Conservation (phyloP, 2,888 invertebrate species). For the Drosophila hamatofila region DNA sequence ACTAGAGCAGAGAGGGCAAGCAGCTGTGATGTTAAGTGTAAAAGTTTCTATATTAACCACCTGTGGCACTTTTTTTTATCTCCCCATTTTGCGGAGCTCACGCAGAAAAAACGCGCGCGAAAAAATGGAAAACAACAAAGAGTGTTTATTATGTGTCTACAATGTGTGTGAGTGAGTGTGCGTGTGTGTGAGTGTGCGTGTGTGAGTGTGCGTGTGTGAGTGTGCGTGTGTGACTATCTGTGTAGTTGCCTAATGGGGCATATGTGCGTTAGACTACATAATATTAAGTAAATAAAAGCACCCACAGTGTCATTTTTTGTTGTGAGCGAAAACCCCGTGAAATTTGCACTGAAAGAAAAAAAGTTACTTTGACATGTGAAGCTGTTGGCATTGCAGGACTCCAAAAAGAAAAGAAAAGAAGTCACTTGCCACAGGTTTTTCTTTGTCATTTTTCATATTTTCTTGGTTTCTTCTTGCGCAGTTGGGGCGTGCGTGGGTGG, state of each 20-base stretch:
- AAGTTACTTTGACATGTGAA: conserved; percentile 59
- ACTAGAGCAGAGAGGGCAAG: conserved; percentile 5
- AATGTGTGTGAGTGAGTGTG: not conserved
- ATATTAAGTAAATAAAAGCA: conserved; percentile 71
- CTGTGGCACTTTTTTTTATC: conserved; percentile 54
- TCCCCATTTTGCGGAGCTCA: not conserved
- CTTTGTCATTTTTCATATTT: conserved; percentile 16
- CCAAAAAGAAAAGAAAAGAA: not conserved
- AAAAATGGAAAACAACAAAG: conserved; percentile 33
- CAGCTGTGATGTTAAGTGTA: conserved; percentile 68
- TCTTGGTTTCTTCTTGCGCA: conserved; percentile 5
- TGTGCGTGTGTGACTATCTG: not conserved
- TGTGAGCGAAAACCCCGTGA: not conserved
- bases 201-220: conserved; percentile 11
- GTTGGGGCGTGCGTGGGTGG: no score
- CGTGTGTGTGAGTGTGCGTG: not conserved
- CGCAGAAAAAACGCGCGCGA: conserved; percentile 30
- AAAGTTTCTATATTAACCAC: conserved; percentile 78
- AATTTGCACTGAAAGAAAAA: conserved; percentile 62
- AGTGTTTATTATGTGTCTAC: conserved; percentile 68
- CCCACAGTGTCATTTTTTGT: conserved; percentile 5
- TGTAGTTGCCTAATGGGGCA: conserved; percentile 67
- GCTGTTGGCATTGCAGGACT: conserved; percentile 24
- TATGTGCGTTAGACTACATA: conserved; percentile 66
- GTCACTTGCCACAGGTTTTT: conserved; percentile 9